Base-by-base conservation (phyloP, 2,888 invertebrate species). In the Stenotaenia linearis region DNA sequence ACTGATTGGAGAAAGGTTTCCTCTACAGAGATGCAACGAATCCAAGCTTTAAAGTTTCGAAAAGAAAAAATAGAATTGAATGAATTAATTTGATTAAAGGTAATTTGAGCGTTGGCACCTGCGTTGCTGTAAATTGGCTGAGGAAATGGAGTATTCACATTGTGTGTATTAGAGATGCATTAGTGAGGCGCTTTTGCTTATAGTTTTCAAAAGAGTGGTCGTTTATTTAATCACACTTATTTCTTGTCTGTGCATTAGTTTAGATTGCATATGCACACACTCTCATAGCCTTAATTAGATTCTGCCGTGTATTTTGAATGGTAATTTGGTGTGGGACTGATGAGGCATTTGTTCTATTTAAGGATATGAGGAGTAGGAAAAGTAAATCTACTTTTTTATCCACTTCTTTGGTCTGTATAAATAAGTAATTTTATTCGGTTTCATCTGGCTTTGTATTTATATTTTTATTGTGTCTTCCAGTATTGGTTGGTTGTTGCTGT, bases 141-240 rank as follows among this genome's bases (percentile, higher is more conserved):
- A 69, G 69, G 69, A 69, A 69, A 69, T 69, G 69, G 25, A 69
- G 69, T 69, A 28, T 69, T 69, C 69, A 25, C 69, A 69, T 25
- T 23, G 25, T 69, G 69, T 69, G 69, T 69, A 69, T 69, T 69
- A 69, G 69, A 69, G 69, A 69, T 69, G 69, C 69, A 69, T 69
- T 69, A 69, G 69, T 10, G 69, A 28, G 69, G 12, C 12, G 45
- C 18, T n/a, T 12, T 45, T 45, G 18, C n/a, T 45, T 45, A 45
- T 45, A 15, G n/a, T 45, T 45, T 45, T 5, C 45, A 69, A 69
- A 69, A 69, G 69, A 69, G 69, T 69, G 69, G 25, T n/a, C 45
- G 18, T 69, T 69, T 69, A 69, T 69, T 69, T 69, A 69, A 69
- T 69, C 69, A 69, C 69, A 10, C 69, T 69, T 69, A 69, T 69